Evolutionary conservation across 2,888 invertebrate genomes (phyloP).

Genomic region (Dynastes grantii): DNA sequence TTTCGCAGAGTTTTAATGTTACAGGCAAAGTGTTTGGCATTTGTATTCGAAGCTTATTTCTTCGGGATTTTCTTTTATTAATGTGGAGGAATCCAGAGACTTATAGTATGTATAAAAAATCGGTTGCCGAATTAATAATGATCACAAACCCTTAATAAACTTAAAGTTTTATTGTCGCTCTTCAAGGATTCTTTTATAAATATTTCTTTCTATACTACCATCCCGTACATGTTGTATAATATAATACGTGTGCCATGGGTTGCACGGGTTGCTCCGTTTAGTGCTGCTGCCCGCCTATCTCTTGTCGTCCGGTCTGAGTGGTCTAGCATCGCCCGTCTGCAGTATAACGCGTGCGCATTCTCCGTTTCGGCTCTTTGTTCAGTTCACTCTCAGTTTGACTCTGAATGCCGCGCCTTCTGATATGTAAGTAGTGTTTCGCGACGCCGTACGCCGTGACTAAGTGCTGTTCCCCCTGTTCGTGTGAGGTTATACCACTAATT

Average conservation of each 20-base stretch:
- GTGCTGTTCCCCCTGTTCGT: constrained; percentile 43
- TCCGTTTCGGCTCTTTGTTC: constrained; percentile 60
- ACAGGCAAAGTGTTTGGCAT: no score
- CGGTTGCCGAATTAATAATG: no score
- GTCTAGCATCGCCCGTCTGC: constrained; percentile 60
- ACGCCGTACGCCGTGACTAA: constrained; percentile 67
- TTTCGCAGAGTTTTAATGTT: no score
- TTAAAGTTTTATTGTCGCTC: no score
- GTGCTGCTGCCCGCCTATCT: constrained; percentile 48
- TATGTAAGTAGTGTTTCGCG: constrained; percentile 66
- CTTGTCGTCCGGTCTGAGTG: constrained; percentile 52
- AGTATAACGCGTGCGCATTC: constrained; percentile 65
- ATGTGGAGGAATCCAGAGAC: no score
- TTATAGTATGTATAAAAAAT: no score
- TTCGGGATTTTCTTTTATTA: no score
- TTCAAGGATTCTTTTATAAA: background rate
- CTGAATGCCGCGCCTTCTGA: constrained; percentile 65
- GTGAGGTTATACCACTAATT: constrained; percentile 41
- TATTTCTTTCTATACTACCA: background rate
- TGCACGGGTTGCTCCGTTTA: constrained; percentile 40
- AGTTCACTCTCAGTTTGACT: constrained; percentile 64
- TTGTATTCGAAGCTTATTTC: no score
- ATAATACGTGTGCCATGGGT: constrained; percentile 2
- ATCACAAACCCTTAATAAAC: no score
- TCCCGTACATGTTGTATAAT: constrained; percentile 12